phyloP scores from a whole-genome alignment of 2,797 vertebrate genomes.

The Microctenopoma stevenorrisi region DNA sequence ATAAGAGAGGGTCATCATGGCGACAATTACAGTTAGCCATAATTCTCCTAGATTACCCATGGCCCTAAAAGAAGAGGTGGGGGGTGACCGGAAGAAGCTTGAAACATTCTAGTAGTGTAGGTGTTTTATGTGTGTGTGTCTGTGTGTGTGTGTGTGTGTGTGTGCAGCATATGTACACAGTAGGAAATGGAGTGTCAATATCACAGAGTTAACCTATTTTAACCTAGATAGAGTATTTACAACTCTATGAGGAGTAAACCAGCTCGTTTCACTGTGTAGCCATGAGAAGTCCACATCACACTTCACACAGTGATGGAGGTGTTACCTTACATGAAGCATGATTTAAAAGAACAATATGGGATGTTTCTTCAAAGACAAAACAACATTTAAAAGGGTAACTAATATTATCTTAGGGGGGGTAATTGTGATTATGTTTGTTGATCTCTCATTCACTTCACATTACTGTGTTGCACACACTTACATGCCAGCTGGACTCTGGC shows the following conservation, averaged over 20 bases:
- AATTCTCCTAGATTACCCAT: slow-evolving; percentile 65
- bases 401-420: too few species aligned
- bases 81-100: neutral
- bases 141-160: too few species aligned
- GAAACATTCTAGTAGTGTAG: neutral
- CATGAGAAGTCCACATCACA: slow-evolving; percentile 4
- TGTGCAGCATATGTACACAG: too few species aligned
- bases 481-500: slow-evolving; percentile 82
- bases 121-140: slow-evolving; percentile 3
- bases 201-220: too few species aligned
- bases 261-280: too few species aligned
- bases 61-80: slow-evolving; percentile 30
- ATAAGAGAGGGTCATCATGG: slow-evolving; percentile 64
- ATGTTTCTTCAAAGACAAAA: slow-evolving; percentile 37
- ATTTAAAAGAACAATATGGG: slow-evolving; percentile 39
- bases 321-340: slow-evolving; percentile 24
- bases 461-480: slow-evolving; percentile 63
- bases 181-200: too few species aligned
- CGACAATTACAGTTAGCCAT: slow-evolving; percentile 52
- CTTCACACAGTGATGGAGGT: slow-evolving; percentile 7
- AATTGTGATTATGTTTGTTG: neutral
- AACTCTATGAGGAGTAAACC: too few species aligned
- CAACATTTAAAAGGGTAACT: neutral
- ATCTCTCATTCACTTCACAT: too few species aligned
- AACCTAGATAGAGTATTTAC: too few species aligned